phyloP scores from a whole-genome alignment of 2,797 vertebrate genomes.

The Eulemur rubriventer region DNA sequence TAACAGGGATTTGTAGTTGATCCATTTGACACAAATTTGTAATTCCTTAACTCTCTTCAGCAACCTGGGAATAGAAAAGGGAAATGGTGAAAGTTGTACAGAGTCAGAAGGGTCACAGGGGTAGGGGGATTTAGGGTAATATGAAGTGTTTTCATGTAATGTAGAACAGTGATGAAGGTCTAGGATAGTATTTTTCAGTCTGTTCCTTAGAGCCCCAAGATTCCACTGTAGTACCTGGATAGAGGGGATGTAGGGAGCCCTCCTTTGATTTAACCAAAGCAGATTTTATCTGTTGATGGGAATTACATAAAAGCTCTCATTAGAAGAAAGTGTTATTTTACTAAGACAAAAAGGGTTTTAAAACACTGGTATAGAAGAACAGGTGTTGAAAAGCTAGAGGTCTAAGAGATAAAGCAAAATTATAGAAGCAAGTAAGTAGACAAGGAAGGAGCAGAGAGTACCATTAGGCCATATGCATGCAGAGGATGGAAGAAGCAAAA shows the following conservation, averaged over 20 bases:
- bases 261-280: slow-evolving; percentile 8
- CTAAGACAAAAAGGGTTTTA: not conserved
- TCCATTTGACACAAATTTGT: not conserved
- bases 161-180: not conserved
- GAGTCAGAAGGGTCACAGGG: not conserved
- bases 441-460: not conserved
- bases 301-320: not conserved
- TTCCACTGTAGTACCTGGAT: not conserved
- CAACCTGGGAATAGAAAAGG: not conserved
- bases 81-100: not conserved
- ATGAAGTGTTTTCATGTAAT: not conserved
- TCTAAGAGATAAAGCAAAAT: slow-evolving; percentile 6
- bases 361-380: slow-evolving; percentile 18
- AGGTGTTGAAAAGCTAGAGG: slow-evolving; percentile 10
- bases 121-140: not conserved
- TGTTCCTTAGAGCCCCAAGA: not conserved
- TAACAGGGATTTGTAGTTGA: not conserved
- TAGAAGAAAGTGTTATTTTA: slow-evolving; percentile 25
- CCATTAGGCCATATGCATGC: not conserved
- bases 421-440: not conserved
- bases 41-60: not conserved
- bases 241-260: not conserved
- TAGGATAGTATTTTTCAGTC: not conserved
- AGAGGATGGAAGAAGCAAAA: not conserved
- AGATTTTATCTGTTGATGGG: not conserved